Conservation (phyloP, 2,113 vertebrate genomes). For the Hiodon tergisus region DNA sequence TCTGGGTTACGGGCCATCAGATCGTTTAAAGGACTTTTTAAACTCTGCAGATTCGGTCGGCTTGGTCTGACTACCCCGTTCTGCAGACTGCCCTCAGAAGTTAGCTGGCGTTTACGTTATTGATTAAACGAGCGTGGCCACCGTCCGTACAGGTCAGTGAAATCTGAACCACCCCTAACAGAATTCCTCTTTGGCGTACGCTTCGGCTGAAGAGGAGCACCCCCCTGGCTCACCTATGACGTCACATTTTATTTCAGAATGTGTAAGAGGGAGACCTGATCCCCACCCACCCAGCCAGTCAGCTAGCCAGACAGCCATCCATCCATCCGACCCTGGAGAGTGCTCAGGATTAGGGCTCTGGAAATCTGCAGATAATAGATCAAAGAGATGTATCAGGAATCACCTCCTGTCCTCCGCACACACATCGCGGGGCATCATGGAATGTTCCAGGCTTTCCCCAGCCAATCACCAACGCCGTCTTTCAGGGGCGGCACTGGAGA, state of each 20-base stretch:
- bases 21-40: no score
- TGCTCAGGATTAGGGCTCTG: constrained; percentile 56
- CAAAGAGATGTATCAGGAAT: constrained; percentile 55
- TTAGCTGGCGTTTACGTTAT: no score
- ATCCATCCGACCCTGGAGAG: constrained; percentile 39
- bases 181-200: background rate
- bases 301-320: background rate
- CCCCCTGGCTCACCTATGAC: constrained; percentile 42
- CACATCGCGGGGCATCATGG: constrained; percentile 43
- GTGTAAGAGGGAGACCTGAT: constrained; percentile 6
- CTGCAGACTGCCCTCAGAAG: no score
- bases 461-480: constrained; percentile 32
- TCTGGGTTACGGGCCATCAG: constrained; percentile 1
- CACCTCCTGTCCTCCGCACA: constrained; percentile 46
- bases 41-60: no score
- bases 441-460: constrained; percentile 35
- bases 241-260: constrained; percentile 32
- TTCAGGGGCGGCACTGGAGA: constrained; percentile 11
- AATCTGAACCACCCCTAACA: background rate
- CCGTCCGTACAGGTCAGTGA: constrained; percentile 13
- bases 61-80: no score
- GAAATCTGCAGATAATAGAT: constrained; percentile 66
- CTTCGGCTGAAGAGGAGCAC: constrained; percentile 23
- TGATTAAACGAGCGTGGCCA: no score
- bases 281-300: background rate